A percentile compares a stretch with the other conserved stretches of the same genome.
phyloP scores from a whole-genome alignment of 2,888 invertebrate genomes.

The Orchesella flavescens region DNA sequence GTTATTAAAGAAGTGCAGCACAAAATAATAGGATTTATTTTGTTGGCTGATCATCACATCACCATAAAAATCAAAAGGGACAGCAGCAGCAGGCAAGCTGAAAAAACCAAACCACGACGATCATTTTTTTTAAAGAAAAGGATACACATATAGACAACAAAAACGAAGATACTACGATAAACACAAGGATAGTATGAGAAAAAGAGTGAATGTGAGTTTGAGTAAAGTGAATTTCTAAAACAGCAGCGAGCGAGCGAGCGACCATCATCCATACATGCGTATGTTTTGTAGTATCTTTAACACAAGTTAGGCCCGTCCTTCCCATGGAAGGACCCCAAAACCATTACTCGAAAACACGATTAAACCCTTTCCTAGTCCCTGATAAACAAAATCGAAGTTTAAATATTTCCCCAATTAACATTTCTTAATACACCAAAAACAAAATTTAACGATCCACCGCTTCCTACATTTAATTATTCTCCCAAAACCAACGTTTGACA shows the following conservation, averaged over 20 bases:
- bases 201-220: slow-evolving; percentile 47
- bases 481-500: too few relatives aligned
- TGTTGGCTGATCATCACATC: slow-evolving; percentile 9
- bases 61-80: slow-evolving; percentile 15
- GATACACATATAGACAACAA: neutral
- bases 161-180: slow-evolving; percentile 9
- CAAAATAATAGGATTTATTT: slow-evolving; percentile 6
- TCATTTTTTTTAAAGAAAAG: slow-evolving; percentile 20
- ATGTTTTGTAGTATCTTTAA: too few relatives aligned
- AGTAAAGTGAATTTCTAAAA: slow-evolving; percentile 33
- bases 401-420: too few relatives aligned
- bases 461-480: too few relatives aligned
- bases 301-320: too few relatives aligned
- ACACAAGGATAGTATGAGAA: slow-evolving; percentile 30
- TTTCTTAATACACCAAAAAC: too few relatives aligned
- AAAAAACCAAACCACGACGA: slow-evolving; percentile 34
- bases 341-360: too few relatives aligned
- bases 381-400: too few relatives aligned
- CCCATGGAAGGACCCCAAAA: too few relatives aligned
- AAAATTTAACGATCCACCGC: too few relatives aligned
- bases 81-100: slow-evolving; percentile 10
- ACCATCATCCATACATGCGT: neutral
- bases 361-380: too few relatives aligned
- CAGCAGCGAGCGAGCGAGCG: slow-evolving; percentile 25
- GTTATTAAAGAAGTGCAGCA: neutral